Base-by-base conservation (phyloP, 2,888 invertebrate genomes). In the Pandemis heparana region DNA sequence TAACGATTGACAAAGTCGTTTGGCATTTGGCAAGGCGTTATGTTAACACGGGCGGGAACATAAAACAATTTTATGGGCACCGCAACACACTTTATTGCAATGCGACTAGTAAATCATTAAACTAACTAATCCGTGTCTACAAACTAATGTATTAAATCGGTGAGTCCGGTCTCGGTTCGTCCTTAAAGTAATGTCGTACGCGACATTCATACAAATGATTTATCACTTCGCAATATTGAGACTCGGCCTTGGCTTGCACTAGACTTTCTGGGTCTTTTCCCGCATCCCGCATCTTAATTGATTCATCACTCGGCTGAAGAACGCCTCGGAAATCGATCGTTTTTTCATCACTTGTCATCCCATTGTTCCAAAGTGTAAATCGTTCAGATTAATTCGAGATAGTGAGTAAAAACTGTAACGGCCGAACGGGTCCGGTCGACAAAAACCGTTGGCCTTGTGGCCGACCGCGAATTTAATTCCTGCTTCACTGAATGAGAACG, bases 381-480 rank as follows among this genome's bases (percentile, higher is more conserved):
- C 56, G 56, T 72, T 62, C 46, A 56, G 23, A 48, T 53, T 62
- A 70, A 74, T 66, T 71, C 71, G 63, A 62, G 72, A 63, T 39
- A 59, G 46, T 59, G 62, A 53, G 78, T 74, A 87, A 86, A 87
- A 86, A 85, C 76, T 74, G 72, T 75, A 73, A 77, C 77, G 76
- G 71, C 71, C 75, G 77, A 77, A 69, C 71, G 73, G 68, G 73
- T 76, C 38, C 70, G 69, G 64, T 60, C 70, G 65, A 80, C 79
- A 89, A 89, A 88, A 88, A 87, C 79, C 46, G 10, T 43, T 79
- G 85, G 77, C 90, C 90, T 90, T 88, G 89, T 80, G 77, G 77
- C 76, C 84, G 89, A 87, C 88, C 89, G 83, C 85, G 83, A 86
- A 84, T 77, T 79, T 78, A 81, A 87, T 89, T 90, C 89, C 89